phyloP scores from a whole-genome alignment of 2,888 invertebrate genomes.

The Theretra japonica region DNA sequence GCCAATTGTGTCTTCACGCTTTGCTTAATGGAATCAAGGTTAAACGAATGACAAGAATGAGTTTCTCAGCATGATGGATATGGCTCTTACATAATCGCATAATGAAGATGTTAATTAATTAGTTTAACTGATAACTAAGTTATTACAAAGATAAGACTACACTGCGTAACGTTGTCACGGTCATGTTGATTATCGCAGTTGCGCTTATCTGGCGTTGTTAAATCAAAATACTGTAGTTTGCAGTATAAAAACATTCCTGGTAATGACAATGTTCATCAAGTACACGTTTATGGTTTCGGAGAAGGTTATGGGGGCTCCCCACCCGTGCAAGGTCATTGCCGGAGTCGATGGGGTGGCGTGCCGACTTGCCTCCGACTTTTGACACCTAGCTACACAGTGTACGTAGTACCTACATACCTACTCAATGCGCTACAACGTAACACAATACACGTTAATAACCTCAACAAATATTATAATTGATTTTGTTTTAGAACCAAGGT shows the following conservation, averaged over 20 bases:
- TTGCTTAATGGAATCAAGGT: no score
- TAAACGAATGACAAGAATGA: no score
- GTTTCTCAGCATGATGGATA: no score
- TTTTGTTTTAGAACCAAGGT: slow-evolving; percentile 7
- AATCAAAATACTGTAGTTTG: slow-evolving; percentile 10
- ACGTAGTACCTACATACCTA: neutral
- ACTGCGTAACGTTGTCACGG: neutral
- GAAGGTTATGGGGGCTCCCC: slow-evolving; percentile 41
- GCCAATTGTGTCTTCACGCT: no score
- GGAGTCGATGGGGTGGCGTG: slow-evolving; percentile 36
- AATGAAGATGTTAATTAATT: neutral
- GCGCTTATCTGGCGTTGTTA: neutral
- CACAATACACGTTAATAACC: neutral
- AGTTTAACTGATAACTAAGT: neutral
- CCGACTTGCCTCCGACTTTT: slow-evolving; percentile 46
- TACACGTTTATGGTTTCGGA: slow-evolving; percentile 48
- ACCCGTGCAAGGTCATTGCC: slow-evolving; percentile 65
- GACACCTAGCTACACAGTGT: slow-evolving; percentile 46
- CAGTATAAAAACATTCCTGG: slow-evolving; percentile 21
- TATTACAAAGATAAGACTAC: slow-evolving; percentile 7
- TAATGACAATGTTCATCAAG: slow-evolving; percentile 43
- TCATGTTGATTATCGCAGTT: slow-evolving; percentile 1
- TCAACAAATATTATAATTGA: neutral
- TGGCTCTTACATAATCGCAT: no score
- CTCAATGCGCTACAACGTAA: neutral